phyloP scores from a whole-genome alignment of 2,113 vertebrate species.

The Trinectes maculatus region DNA sequence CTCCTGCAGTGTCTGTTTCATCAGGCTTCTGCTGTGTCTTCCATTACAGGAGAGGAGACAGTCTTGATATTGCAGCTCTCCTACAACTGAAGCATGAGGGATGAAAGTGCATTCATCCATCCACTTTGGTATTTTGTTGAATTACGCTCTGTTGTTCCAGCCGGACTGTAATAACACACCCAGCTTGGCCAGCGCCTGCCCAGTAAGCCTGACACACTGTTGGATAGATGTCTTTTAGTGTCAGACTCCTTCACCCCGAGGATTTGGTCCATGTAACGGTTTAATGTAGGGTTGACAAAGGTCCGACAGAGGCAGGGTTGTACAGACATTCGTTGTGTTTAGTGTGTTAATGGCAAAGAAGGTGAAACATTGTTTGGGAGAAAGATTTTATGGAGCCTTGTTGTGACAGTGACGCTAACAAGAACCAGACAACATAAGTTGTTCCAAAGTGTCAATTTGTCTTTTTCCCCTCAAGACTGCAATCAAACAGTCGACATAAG shows the following conservation, averaged over 20 bases:
- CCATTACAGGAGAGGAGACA: conserved; percentile 40
- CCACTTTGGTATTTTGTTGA: conserved; percentile 72
- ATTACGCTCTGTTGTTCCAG: conserved; percentile 42
- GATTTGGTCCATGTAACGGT: conserved; percentile 6
- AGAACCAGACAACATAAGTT: too few relatives aligned
- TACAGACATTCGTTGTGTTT: too few relatives aligned
- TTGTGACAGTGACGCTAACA: too few relatives aligned
- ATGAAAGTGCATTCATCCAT: conserved; percentile 58
- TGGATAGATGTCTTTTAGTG: conserved; percentile 31
- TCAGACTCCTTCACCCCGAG: conserved; percentile 9
- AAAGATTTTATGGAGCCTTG: neutral
- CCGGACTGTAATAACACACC: conserved; percentile 54
- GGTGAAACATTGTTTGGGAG: too few relatives aligned
- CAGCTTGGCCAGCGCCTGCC: conserved; percentile 20
- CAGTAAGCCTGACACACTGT: conserved; percentile 42
- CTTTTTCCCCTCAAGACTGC: too few relatives aligned
- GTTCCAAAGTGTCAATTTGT: neutral
- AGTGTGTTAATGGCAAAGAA: too few relatives aligned
- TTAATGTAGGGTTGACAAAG: neutral
- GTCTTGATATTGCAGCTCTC: conserved; percentile 39
- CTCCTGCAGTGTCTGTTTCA: conserved; percentile 23
- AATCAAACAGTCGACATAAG: too few relatives aligned
- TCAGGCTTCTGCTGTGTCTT: conserved; percentile 35
- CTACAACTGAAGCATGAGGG: conserved; percentile 39
- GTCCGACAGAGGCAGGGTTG: neutral